Evolutionary conservation across 30 jellyfish, hydroid and myxozoan species (phyloP).

Genomic region (Pseudorhiza aurosa): DNA sequence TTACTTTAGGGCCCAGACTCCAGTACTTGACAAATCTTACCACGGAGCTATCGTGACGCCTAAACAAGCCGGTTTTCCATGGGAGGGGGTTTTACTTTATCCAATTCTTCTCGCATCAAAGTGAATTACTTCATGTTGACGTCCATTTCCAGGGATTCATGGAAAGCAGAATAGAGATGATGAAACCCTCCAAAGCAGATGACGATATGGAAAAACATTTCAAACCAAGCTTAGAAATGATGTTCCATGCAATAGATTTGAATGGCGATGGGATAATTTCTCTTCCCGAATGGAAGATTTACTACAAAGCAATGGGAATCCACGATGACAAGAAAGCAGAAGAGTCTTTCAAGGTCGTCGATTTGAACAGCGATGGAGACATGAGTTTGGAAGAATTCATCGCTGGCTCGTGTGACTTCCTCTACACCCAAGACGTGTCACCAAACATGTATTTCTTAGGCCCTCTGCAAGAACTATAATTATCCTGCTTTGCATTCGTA

Average conservation of each 20-base stretch:
- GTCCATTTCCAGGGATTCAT: slow-evolving; percentile 53
- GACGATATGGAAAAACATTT: slow-evolving; percentile 51
- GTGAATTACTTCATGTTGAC: too few relatives aligned
- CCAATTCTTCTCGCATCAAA: too few relatives aligned
- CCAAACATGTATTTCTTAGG: slow-evolving; percentile 42
- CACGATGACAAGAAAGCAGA: slow-evolving; percentile 57
- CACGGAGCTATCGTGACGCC: too few relatives aligned
- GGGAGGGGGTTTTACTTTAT: too few relatives aligned
- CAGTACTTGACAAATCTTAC: too few relatives aligned
- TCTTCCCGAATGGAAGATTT: slow-evolving; percentile 62
- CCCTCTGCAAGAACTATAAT: slow-evolving; percentile 46
- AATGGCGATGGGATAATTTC: slow-evolving; percentile 68
- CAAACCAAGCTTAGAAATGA: slow-evolving; percentile 55
- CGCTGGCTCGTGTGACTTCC: slow-evolving; percentile 57
- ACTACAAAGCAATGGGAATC: slow-evolving; percentile 65
- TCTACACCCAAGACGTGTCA: slow-evolving; percentile 64
- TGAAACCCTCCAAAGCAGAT: slow-evolving; percentile 13
- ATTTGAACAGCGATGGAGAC: slow-evolving; percentile 53
- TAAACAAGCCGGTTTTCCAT: too few relatives aligned
- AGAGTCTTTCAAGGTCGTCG: slow-evolving; percentile 54
- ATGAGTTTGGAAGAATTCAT: slow-evolving; percentile 70
- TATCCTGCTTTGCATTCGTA: too few relatives aligned
- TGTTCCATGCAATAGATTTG: slow-evolving; percentile 60
- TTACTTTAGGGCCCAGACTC: too few relatives aligned
- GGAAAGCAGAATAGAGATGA: slow-evolving; percentile 26